phyloP scores from a whole-genome alignment of 2,888 invertebrate species.

The Archaeoteleia sp. region DNA sequence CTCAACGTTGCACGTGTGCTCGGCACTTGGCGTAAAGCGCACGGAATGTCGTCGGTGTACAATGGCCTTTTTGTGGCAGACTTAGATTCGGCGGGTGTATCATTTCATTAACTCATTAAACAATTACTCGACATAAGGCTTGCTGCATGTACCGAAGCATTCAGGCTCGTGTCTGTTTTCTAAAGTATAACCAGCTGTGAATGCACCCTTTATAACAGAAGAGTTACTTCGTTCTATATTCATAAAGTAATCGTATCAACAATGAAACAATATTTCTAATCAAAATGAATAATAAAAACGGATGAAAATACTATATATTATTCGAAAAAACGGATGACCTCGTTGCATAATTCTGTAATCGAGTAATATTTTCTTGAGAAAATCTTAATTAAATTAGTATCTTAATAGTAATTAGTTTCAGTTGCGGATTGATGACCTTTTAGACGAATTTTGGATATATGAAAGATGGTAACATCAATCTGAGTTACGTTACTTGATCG shows the following conservation, averaged over 20 bases:
- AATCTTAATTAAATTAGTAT: too few relatives aligned
- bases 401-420: too few relatives aligned
- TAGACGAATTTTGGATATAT: too few relatives aligned
- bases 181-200: constrained; percentile 60
- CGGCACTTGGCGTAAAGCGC: constrained; percentile 30
- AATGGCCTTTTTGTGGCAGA: constrained; percentile 62
- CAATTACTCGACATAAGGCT: constrained; percentile 57
- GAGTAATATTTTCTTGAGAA: too few relatives aligned
- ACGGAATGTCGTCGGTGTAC: constrained; percentile 54
- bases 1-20: constrained; percentile 15
- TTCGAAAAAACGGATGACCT: too few relatives aligned
- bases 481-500: too few relatives aligned
- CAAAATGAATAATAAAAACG: constrained; percentile 12
- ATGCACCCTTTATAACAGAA: constrained; percentile 60
- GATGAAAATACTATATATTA: too few relatives aligned
- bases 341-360: too few relatives aligned
- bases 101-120: constrained; percentile 71
- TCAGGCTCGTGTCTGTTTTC: constrained; percentile 29
- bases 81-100: constrained; percentile 67
- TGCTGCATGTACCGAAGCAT: constrained; percentile 19
- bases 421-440: too few relatives aligned
- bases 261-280: constrained; percentile 26
- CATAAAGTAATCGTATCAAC: constrained; percentile 24
- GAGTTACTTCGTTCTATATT: constrained; percentile 25
- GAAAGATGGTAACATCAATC: too few relatives aligned